Percentiles rank a stretch among this genome's conserved stretches.
These are phyloP conservation scores for Hedychridium roseum DNA, from an alignment of 2,888 invertebrate genomes.

Conservation along the genomic window DNA sequence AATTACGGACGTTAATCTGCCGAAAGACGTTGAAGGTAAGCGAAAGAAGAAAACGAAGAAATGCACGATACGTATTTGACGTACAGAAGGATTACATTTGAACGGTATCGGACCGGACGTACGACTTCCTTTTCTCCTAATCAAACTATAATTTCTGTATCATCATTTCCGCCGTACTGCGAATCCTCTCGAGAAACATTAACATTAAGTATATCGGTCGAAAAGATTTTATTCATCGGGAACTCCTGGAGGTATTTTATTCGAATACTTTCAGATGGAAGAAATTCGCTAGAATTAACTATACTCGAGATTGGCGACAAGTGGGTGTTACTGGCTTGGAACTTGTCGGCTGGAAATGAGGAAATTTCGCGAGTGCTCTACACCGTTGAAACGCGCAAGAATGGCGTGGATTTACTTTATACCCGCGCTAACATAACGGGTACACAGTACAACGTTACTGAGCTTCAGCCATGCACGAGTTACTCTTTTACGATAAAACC, in stretches of 20 bases:
- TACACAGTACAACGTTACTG: slow-evolving; percentile 21
- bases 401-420: slow-evolving; percentile 9
- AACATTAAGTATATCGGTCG: neutral
- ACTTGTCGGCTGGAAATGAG: slow-evolving; percentile 10
- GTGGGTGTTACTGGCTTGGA: slow-evolving; percentile 35
- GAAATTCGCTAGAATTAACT: slow-evolving; percentile 18
- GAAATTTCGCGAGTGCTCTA: slow-evolving; percentile 18
- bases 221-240: neutral
- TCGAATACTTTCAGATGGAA: slow-evolving; percentile 12
- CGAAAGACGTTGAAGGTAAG: too few species aligned
- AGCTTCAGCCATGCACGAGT: slow-evolving; percentile 33
- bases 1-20: neutral
- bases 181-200: too few species aligned
- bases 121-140: too few species aligned
- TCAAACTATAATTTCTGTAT: too few species aligned
- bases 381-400: slow-evolving; percentile 16
- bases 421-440: neutral
- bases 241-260: neutral
- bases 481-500: slow-evolving; percentile 36
- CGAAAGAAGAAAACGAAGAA: too few species aligned
- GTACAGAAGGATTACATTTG: too few species aligned
- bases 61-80: too few species aligned
- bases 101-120: too few species aligned
- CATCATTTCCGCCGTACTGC: too few species aligned
- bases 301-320: slow-evolving; percentile 5